These are phyloP conservation scores for Goniozus legneri DNA, from an alignment of 1,140 invertebrate genomes.

Conservation along the genomic window DNA sequence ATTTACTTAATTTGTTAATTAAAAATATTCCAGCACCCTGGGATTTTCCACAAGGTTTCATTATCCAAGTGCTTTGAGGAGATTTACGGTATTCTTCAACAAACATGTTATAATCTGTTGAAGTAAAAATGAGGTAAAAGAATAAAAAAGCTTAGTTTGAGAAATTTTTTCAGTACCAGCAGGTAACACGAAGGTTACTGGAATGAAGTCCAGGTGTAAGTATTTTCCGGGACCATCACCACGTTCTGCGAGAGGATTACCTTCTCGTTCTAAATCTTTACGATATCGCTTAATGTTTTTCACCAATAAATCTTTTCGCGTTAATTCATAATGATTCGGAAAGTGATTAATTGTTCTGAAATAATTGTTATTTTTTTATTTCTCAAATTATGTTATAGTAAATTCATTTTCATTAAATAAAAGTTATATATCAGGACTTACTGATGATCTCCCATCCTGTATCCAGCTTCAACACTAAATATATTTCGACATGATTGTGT, in stretches of 20 bases:
- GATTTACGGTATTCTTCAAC: slow-evolving; percentile 91
- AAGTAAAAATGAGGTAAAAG: not conserved
- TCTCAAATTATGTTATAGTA: slow-evolving; percentile 7
- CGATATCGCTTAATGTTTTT: slow-evolving; percentile 95
- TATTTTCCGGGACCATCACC: slow-evolving; percentile 73
- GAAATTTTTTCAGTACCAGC: slow-evolving; percentile 58
- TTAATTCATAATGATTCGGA: slow-evolving; percentile 92
- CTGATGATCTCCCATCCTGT: slow-evolving; percentile 89
- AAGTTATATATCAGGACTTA: slow-evolving; percentile 45
- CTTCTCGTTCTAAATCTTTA: slow-evolving; percentile 87
- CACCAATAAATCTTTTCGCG: slow-evolving; percentile 89
- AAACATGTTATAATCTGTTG: slow-evolving; percentile 87
- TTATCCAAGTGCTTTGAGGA: slow-evolving; percentile 93
- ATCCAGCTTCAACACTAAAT: slow-evolving; percentile 90
- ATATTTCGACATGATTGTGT: slow-evolving; percentile 85
- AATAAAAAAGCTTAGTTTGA: slow-evolving; percentile 2
- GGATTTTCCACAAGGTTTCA: slow-evolving; percentile 93
- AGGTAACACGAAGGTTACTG: slow-evolving; percentile 88
- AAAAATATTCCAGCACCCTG: slow-evolving; percentile 85
- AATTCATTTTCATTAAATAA: slow-evolving; percentile 28
- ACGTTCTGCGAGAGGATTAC: slow-evolving; percentile 79
- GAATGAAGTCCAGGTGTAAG: slow-evolving; percentile 84
- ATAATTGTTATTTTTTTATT: slow-evolving; percentile 8
- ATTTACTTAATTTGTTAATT: slow-evolving; percentile 83
- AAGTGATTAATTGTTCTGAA: slow-evolving; percentile 82